These are phyloP conservation scores for Liopterus haemorrhoidalis DNA, from an alignment of 2,888 invertebrate species.

Conservation along the genomic window DNA sequence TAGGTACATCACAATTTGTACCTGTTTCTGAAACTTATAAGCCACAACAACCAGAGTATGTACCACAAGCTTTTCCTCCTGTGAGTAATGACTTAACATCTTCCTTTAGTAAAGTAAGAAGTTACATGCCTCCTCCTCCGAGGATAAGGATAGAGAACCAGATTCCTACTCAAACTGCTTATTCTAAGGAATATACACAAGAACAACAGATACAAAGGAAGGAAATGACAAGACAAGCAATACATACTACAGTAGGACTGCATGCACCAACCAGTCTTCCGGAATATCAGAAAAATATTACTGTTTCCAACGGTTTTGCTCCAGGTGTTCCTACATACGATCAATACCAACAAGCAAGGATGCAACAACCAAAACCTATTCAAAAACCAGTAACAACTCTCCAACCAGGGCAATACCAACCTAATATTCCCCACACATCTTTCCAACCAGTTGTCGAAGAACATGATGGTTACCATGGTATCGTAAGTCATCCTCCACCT, in stretches of 20 bases:
- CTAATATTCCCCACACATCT: conserved; percentile 52
- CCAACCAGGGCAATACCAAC: conserved; percentile 37
- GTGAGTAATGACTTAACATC: conserved; percentile 45
- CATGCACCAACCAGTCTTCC: conserved; percentile 56
- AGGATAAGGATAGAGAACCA: too few species aligned
- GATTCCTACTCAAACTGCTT: too few species aligned
- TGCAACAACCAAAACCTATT: too few species aligned
- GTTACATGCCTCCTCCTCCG: too few species aligned
- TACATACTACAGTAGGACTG: conserved; percentile 47
- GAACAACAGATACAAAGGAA: conserved; percentile 27
- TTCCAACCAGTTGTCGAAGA: conserved; percentile 62
- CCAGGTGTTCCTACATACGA: conserved; percentile 53
- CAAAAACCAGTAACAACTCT: conserved; percentile 38
- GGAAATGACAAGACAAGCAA: conserved; percentile 1
- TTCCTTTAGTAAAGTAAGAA: conserved; percentile 34
- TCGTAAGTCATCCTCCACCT: conserved; percentile 51
- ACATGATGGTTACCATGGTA: conserved; percentile 35
- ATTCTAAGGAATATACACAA: conserved; percentile 28
- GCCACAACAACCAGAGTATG: conserved; percentile 44
- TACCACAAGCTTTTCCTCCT: conserved; percentile 45
- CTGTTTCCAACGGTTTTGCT: conserved; percentile 43
- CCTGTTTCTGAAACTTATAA: conserved; percentile 42
- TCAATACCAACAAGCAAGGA: conserved; percentile 5
- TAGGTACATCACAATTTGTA: conserved; percentile 46
- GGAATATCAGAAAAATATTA: conserved; percentile 54